These are phyloP conservation scores for Eristalinus sepulchralis DNA, from an alignment of 2,888 invertebrate genomes.

Conservation along the genomic window DNA sequence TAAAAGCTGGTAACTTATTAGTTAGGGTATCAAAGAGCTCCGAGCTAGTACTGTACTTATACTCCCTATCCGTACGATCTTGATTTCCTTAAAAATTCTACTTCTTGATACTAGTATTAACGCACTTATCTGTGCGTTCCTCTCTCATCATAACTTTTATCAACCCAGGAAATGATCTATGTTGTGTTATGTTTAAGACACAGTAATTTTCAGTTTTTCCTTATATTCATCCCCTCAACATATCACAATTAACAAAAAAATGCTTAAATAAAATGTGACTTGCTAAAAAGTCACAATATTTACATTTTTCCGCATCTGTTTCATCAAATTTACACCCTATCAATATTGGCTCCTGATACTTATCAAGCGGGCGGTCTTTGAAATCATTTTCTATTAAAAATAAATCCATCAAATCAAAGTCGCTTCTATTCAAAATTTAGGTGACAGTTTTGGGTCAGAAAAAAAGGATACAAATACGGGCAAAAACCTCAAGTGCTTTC, in stretches of 20 bases:
- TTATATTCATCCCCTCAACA: neutral
- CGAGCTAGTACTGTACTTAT: too few species aligned
- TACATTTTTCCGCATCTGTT: neutral
- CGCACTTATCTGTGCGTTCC: too few species aligned
- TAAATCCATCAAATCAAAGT: neutral
- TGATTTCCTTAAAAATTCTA: too few species aligned
- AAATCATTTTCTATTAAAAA: neutral
- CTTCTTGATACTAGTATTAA: too few species aligned
- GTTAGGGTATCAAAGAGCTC: too few species aligned
- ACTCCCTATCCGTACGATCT: too few species aligned
- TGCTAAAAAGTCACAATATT: neutral
- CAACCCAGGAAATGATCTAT: too few species aligned
- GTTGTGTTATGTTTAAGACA: too few species aligned
- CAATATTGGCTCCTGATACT: neutral
- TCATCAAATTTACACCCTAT: neutral
- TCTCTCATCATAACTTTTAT: too few species aligned
- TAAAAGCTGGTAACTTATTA: too few species aligned
- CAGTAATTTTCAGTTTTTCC: too few species aligned
- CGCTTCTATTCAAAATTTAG: neutral
- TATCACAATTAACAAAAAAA: neutral
- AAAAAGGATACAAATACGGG: neutral
- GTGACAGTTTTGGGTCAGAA: constrained; percentile 14
- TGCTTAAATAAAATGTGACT: neutral
- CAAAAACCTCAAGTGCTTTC: constrained; percentile 41
- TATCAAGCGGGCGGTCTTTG: neutral